These are phyloP conservation scores for Poecilus cupreus DNA, from an alignment of 2,888 invertebrate species.

Conservation along the genomic window DNA sequence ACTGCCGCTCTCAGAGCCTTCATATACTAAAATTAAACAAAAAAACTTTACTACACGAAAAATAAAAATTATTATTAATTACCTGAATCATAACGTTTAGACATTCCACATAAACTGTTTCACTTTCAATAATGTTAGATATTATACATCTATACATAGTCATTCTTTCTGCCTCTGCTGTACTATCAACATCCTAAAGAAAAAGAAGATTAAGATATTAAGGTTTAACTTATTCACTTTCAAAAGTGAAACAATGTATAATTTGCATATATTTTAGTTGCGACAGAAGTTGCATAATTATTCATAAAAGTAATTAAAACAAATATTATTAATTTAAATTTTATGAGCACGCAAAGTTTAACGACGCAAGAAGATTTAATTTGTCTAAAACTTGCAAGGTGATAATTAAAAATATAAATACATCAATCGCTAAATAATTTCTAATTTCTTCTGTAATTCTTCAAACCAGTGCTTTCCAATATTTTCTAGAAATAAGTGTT, in stretches of 20 bases:
- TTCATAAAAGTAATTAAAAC: slow-evolving; percentile 45
- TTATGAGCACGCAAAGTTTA: neutral
- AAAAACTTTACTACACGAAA: neutral
- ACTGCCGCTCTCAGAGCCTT: slow-evolving; percentile 92
- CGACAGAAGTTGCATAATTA: slow-evolving; percentile 19
- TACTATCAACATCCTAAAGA: slow-evolving; percentile 73
- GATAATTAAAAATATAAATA: slow-evolving; percentile 3
- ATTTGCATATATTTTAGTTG: slow-evolving; percentile 42
- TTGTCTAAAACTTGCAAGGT: neutral
- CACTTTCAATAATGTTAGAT: slow-evolving; percentile 92
- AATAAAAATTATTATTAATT: slow-evolving; percentile 64
- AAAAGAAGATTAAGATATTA: slow-evolving; percentile 20
- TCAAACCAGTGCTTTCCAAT: neutral
- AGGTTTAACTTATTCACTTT: slow-evolving; percentile 44
- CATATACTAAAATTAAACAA: slow-evolving; percentile 82
- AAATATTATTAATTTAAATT: slow-evolving; percentile 33
- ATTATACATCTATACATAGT: slow-evolving; percentile 93
- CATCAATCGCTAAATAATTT: neutral
- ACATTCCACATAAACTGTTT: slow-evolving; percentile 92
- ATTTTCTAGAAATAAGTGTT: neutral
- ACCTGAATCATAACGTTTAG: slow-evolving; percentile 92
- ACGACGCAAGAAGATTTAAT: neutral
- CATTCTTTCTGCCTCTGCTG: slow-evolving; percentile 84
- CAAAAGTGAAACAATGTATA: slow-evolving; percentile 43
- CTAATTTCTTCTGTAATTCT: slow-evolving; percentile 2